A percentile compares a stretch with the other conserved stretches of the same genome.
These are phyloP conservation scores for Clostera curtula DNA, from an alignment of 2,888 invertebrate species.

Conservation along the genomic window DNA sequence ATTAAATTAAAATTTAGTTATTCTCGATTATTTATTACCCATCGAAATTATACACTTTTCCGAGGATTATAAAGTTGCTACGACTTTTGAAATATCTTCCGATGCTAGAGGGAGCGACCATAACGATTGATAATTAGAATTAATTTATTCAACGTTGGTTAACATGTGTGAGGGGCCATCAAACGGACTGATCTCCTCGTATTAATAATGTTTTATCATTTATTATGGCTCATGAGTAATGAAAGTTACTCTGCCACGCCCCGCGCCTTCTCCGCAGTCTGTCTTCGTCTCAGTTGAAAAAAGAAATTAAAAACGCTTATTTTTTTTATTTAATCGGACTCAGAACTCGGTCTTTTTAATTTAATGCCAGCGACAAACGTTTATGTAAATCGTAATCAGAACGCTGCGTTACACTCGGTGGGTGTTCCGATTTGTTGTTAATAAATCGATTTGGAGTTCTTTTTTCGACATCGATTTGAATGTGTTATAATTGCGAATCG, in stretches of 20 bases:
- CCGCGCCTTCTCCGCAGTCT: constrained; percentile 57
- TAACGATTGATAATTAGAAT: constrained; percentile 66
- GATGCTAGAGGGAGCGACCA: constrained; percentile 30
- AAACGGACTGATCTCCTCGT: constrained; percentile 58
- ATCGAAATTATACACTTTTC: too few species aligned
- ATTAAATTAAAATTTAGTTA: too few species aligned
- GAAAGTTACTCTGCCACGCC: constrained; percentile 70
- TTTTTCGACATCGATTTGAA: constrained; percentile 24
- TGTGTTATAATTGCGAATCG: constrained; percentile 23
- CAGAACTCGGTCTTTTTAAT: constrained; percentile 37
- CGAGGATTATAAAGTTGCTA: neutral
- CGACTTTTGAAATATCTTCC: neutral
- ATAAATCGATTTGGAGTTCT: constrained; percentile 27
- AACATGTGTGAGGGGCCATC: constrained; percentile 53
- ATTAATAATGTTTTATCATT: constrained; percentile 76
- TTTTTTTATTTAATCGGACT: constrained; percentile 45
- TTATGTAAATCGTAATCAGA: constrained; percentile 41
- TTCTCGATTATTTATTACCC: too few species aligned
- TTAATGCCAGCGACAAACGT: constrained; percentile 57
- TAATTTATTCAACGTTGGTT: constrained; percentile 63
- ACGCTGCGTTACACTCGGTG: constrained; percentile 26
- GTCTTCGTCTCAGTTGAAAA: constrained; percentile 62
- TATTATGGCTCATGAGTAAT: constrained; percentile 71
- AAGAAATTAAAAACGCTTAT: constrained; percentile 52
- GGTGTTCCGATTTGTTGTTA: constrained; percentile 32